phyloP scores from a whole-genome alignment of 2,113 vertebrate species.

The Channa maculata region DNA sequence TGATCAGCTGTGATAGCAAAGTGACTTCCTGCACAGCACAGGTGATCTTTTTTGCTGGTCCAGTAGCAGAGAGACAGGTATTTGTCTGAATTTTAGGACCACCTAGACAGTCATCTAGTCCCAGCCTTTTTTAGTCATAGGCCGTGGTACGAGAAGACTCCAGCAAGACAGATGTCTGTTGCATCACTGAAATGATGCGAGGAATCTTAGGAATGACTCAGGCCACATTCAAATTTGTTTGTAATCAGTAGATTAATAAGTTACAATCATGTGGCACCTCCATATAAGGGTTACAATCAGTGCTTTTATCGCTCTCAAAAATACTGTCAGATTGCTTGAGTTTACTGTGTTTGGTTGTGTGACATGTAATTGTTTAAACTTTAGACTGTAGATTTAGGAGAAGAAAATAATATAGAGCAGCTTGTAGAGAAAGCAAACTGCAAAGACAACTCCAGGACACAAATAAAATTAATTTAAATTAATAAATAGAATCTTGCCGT shows the following conservation, averaged over 20 bases:
- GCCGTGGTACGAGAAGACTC: neutral
- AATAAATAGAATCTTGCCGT: neutral
- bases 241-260: too few species aligned
- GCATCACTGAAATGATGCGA: too few species aligned
- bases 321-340: too few species aligned
- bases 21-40: neutral
- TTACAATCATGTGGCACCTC: too few species aligned
- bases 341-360: too few species aligned
- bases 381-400: neutral
- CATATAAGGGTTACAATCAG: too few species aligned
- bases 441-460: neutral
- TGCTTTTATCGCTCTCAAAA: too few species aligned
- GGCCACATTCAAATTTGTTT: too few species aligned
- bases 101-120: slow-evolving; percentile 7
- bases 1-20: too few species aligned
- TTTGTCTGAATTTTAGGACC: neutral
- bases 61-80: too few species aligned
- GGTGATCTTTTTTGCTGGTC: neutral
- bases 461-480: slow-evolving; percentile 5
- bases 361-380: neutral
- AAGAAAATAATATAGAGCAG: neutral
- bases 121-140: slow-evolving; percentile 1
- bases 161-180: slow-evolving; percentile 6
- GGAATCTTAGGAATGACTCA: too few species aligned
- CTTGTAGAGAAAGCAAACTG: neutral